Conservation (phyloP, 2,113 vertebrate species). For the Salvelinus fontinalis region DNA sequence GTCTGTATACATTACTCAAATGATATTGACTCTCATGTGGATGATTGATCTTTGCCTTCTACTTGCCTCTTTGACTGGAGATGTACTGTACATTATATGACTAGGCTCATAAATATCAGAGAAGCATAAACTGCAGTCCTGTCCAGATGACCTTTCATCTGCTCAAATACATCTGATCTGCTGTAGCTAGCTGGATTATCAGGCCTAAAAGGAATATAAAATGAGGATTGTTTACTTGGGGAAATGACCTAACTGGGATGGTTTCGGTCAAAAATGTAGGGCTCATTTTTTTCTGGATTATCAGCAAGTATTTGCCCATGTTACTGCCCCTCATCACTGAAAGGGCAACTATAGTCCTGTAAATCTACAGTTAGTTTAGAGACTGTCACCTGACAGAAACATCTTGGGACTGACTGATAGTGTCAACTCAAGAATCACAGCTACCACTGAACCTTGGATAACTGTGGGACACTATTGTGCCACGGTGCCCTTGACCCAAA, state of each 20-base stretch:
- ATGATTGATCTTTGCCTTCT: neutral
- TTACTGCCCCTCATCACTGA: neutral
- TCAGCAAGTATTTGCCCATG: neutral
- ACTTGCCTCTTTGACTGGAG: slow-evolving; percentile 14
- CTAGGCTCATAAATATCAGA: neutral
- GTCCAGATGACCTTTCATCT: neutral
- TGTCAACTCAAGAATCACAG: neutral
- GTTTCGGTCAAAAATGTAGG: neutral
- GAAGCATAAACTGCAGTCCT: neutral
- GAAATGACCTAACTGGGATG: no score
- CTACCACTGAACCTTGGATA: neutral
- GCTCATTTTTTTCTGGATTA: neutral
- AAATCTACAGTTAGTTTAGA: neutral
- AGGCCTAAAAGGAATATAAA: neutral
- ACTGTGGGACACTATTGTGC: slow-evolving; percentile 3
- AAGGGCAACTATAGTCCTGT: neutral
- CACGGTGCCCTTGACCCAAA: slow-evolving; percentile 7
- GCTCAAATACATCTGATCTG: no score
- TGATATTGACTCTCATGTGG: neutral
- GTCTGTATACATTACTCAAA: neutral
- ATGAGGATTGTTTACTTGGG: neutral
- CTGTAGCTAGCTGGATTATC: no score
- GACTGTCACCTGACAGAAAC: neutral
- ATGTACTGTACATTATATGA: slow-evolving; percentile 41
- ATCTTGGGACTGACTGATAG: slow-evolving; percentile 2